Base-by-base conservation (phyloP, 2,113 vertebrate species). In the Sinosuthora webbiana region DNA sequence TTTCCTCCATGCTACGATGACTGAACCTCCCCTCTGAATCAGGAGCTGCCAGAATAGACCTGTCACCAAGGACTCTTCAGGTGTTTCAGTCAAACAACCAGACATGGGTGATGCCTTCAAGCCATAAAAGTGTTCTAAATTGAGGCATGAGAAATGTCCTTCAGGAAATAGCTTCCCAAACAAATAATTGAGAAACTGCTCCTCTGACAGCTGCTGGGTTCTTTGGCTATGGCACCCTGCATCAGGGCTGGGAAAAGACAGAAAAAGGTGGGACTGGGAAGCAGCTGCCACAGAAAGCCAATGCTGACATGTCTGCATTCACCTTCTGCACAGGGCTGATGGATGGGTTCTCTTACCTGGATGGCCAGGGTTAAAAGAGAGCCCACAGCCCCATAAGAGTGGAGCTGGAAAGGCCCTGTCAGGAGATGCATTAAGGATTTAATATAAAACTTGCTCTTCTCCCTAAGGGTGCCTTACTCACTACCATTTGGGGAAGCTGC, bases 261-360 rank as follows among this genome's bases (percentile, higher is more conserved):
- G 25, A 21, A 85, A 44, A 65, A 68, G 8, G 10, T 5, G 53
- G 16, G 22, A 12, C 53, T 41, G 53, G 76, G 69, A 83, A 59
- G 57, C 49, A 64, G 57, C 75, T 68, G 68, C 45, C 20, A 7
- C 3, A 11, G 33, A 30, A 11, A 60, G 15, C 3, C 13, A 15
- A 0, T 7, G 18, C 33, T 44, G 57, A 28, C 2, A 4, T 33
- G 37, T 27, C 24, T 62, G 50, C 27, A 7, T 44, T 25, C 6
- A 0, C 80, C n/a, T 27, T 14, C 63, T 83, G 47, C 65, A 49
- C 2, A 0, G 25, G 37, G 8, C 37, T 47, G 44, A 25, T 1
- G 44, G 30, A 28, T 22, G 20, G 22, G 9, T 27, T 21, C 7
- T 13, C 69, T 50, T 45, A 33, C 8, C 52, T 15, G 21, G 11